Evolutionary conservation across 2,888 invertebrate species (phyloP).

Genomic region (Melanostoma mellinum): DNA sequence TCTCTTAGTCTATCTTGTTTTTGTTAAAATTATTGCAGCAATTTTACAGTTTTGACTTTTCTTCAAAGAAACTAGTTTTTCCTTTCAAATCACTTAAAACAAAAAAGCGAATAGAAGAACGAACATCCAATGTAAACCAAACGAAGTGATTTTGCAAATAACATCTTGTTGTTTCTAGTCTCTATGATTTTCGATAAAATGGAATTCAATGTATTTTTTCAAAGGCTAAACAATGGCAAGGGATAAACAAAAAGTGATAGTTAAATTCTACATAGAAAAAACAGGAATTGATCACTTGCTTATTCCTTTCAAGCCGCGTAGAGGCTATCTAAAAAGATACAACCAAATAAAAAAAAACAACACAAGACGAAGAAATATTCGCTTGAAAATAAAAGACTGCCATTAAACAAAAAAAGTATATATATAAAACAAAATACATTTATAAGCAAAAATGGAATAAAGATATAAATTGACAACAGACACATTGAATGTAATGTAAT

Average conservation of each 20-base stretch:
- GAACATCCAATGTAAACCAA: neutral
- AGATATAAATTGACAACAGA: slow-evolving; percentile 45
- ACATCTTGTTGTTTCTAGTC: slow-evolving; percentile 66
- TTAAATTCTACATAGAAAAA: neutral
- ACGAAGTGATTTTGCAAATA: slow-evolving; percentile 38
- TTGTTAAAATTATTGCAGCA: slow-evolving; percentile 56
- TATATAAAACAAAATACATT: slow-evolving; percentile 67
- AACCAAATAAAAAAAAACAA: slow-evolving; percentile 42
- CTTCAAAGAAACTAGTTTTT: slow-evolving; percentile 65
- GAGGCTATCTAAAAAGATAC: slow-evolving; percentile 13
- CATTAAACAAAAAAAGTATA: slow-evolving; percentile 62
- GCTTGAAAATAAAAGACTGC: slow-evolving; percentile 71
- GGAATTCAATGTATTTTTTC: slow-evolving; percentile 26
- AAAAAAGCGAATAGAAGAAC: slow-evolving; percentile 53
- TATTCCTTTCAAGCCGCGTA: neutral
- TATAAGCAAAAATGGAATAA: slow-evolving; percentile 56
- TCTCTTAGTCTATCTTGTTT: slow-evolving; percentile 11
- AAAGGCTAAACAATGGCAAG: neutral
- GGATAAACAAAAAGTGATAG: neutral
- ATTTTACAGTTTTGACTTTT: slow-evolving; percentile 69
- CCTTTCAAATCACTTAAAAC: slow-evolving; percentile 31
- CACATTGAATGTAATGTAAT: slow-evolving; percentile 52
- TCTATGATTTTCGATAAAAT: slow-evolving; percentile 59
- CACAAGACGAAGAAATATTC: slow-evolving; percentile 31
- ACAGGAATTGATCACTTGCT: neutral